Evolutionary conservation across 2,113 vertebrate species (phyloP).

Genomic region (Rhinoptilus africanus): DNA sequence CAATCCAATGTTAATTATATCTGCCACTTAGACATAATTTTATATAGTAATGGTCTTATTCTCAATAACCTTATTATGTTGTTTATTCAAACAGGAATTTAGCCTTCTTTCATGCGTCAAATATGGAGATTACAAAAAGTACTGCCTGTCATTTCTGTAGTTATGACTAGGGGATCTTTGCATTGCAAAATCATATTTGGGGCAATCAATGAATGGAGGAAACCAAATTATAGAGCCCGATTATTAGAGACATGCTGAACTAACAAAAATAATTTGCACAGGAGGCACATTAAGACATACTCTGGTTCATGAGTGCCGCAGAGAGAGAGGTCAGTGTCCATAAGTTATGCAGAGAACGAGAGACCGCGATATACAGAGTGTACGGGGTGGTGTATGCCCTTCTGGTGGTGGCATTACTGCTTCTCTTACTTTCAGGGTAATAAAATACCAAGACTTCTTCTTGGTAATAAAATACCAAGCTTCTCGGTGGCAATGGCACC

Average conservation of each 20-base stretch:
- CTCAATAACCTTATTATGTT: conserved; percentile 87
- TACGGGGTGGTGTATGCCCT: accelerated
- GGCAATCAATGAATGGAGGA: conserved; percentile 73
- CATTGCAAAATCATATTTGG: conserved; percentile 74
- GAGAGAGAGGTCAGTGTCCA: neutral
- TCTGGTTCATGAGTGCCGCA: neutral
- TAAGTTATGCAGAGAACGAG: neutral
- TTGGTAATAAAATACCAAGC: no score
- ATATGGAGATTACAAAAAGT: conserved; percentile 77
- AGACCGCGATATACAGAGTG: accelerated
- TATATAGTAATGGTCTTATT: conserved; percentile 85
- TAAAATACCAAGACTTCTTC: neutral
- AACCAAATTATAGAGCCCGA: conserved; percentile 62
- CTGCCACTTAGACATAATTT: conserved; percentile 86
- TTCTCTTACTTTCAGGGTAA: neutral
- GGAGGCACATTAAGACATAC: conserved; percentile 1
- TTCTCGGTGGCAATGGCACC: no score
- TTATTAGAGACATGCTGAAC: conserved; percentile 63
- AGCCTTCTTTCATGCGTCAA: conserved; percentile 81
- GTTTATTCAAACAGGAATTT: conserved; percentile 84
- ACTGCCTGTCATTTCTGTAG: conserved; percentile 71
- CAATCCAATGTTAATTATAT: conserved; percentile 89
- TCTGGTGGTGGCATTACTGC: accelerated
- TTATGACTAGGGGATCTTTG: conserved; percentile 71
- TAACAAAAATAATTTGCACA: conserved; percentile 47